A percentile compares a stretch with the other conserved stretches of the same genome.
Evolutionary conservation across 2,797 vertebrate species (phyloP).

Genomic region (Sebastes minor): DNA sequence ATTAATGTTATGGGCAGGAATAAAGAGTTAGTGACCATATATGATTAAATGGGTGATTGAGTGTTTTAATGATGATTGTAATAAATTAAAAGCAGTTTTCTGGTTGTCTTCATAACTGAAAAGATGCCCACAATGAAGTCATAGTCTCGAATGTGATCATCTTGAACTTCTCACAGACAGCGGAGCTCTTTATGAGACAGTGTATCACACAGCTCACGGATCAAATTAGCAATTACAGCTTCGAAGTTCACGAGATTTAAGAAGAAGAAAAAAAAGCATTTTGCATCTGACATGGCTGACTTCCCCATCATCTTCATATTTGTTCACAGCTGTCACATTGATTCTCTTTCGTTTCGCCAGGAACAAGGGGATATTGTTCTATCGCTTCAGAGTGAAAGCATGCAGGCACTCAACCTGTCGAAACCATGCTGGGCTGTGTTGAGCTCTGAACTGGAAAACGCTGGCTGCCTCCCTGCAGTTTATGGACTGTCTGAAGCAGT

Average conservation of each 20-base stretch:
- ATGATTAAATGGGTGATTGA: conserved; percentile 6
- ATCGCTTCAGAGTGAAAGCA: conserved; percentile 72
- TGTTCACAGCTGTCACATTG: conserved; percentile 72
- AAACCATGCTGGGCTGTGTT: conserved; percentile 67
- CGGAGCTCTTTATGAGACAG: conserved; percentile 57
- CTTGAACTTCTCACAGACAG: conserved; percentile 53
- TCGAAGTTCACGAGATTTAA: conserved; percentile 68
- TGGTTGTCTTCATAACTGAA: conserved; percentile 9
- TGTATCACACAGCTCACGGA: conserved; percentile 52
- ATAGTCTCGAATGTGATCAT: conserved; percentile 25
- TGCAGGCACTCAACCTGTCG: conserved; percentile 79
- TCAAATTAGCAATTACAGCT: conserved; percentile 74
- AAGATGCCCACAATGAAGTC: conserved; percentile 5
- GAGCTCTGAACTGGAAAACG: conserved; percentile 74
- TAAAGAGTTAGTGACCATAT: neutral
- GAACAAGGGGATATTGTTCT: conserved; percentile 77
- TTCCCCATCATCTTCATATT: conserved; percentile 71
- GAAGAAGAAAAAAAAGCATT: conserved; percentile 25
- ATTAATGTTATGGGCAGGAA: neutral
- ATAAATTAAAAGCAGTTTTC: conserved; percentile 31
- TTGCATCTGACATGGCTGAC: conserved; percentile 68
- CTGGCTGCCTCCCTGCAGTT: conserved; percentile 65
- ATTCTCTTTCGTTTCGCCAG: conserved; percentile 58
- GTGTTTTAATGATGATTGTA: conserved; percentile 7
- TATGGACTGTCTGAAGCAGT: conserved; percentile 56